A percentile compares a stretch with the other conserved stretches of the same genome.
Conservation (phyloP, 92 coral and sea anemone genomes). For the Porites cylindrica region DNA sequence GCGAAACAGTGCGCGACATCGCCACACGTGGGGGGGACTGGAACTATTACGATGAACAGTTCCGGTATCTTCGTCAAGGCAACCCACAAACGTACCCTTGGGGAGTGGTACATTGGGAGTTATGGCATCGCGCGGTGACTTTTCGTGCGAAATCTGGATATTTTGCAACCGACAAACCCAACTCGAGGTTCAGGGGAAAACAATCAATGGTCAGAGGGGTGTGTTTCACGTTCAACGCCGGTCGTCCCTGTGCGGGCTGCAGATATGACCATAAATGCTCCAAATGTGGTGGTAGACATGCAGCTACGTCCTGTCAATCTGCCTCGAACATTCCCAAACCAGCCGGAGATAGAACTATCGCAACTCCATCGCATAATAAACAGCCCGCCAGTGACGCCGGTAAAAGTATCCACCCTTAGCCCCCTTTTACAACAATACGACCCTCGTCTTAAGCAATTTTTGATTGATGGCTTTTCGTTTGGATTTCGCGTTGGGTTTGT, state of each 20-base stretch:
- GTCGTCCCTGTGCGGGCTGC: too few relatives aligned
- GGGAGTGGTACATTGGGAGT: too few relatives aligned
- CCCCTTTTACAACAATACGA: conserved; percentile 8
- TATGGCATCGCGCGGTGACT: too few relatives aligned
- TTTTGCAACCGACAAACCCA: conserved; percentile 6
- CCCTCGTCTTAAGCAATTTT: neutral
- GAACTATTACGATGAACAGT: too few relatives aligned
- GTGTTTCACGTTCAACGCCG: too few relatives aligned
- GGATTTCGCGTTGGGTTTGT: conserved; percentile 23
- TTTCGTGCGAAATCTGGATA: too few relatives aligned
- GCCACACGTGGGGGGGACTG: too few relatives aligned
- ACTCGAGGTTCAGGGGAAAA: conserved; percentile 1
- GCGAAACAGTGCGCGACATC: too few relatives aligned
- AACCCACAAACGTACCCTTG: conserved; percentile 15
- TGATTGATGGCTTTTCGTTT: conserved; percentile 14
- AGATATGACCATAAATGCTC: too few relatives aligned
- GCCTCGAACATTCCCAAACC: conserved; percentile 7
- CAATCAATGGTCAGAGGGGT: neutral
- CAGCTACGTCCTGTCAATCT: conserved; percentile 11
- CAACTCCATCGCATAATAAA: conserved; percentile 15
- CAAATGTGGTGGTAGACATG: neutral
- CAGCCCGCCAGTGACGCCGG: neutral
- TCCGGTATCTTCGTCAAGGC: neutral
- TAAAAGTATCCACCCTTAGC: conserved; percentile 16
- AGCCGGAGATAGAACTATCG: conserved; percentile 2